A percentile compares a stretch with the other conserved stretches of the same genome.
Evolutionary conservation across 1,140 invertebrate genomes (phyloP).

Genomic region (Eriosoma lanigerum): DNA sequence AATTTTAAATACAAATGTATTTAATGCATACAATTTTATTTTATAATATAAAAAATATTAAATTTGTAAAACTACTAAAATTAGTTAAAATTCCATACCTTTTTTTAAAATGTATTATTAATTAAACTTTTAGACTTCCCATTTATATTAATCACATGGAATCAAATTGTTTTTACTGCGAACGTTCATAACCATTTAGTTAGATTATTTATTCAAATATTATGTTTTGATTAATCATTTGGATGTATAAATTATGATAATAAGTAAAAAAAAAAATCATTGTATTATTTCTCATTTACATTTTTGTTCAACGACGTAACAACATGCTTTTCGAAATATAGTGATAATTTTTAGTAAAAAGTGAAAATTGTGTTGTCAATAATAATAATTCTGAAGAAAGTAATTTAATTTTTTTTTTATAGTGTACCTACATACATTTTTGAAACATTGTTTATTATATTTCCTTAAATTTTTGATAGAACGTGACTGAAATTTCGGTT

Average conservation of each 20-base stretch:
- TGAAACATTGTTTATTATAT: conserved; percentile 14
- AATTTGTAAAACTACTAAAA: too few relatives aligned
- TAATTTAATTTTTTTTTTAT: conserved; percentile 1
- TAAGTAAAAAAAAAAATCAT: background rate
- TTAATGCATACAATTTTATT: background rate
- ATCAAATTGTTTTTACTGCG: too few relatives aligned
- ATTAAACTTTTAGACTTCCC: too few relatives aligned
- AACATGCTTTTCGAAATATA: background rate
- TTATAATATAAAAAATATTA: too few relatives aligned
- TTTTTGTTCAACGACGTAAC: background rate
- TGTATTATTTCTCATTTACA: background rate
- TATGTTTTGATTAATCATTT: too few relatives aligned
- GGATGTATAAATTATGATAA: too few relatives aligned
- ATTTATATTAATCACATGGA: too few relatives aligned
- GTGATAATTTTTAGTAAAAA: background rate
- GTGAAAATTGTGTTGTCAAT: background rate
- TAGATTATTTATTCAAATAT: too few relatives aligned
- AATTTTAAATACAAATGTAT: background rate
- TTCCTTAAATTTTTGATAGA: background rate
- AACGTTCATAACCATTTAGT: too few relatives aligned
- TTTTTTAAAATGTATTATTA: too few relatives aligned
- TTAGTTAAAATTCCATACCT: too few relatives aligned
- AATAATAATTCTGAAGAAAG: conserved; percentile 6
- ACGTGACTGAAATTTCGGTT: conserved; percentile 16
- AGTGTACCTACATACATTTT: background rate